A percentile compares a stretch with the other conserved stretches of the same genome.
Evolutionary conservation across 1,140 invertebrate species (phyloP).

Genomic region (Protaetia brevitarsis): DNA sequence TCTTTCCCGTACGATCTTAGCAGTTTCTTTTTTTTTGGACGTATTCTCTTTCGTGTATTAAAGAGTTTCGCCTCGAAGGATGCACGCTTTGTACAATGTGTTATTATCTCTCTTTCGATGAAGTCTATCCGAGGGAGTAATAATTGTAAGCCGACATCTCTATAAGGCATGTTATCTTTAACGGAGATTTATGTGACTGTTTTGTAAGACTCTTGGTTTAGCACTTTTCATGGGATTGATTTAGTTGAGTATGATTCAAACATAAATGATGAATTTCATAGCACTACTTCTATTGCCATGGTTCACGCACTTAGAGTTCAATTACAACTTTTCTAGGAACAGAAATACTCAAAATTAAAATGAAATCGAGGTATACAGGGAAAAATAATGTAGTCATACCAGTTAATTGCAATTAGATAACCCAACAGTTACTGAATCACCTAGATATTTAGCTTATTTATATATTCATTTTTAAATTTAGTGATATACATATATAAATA

Average conservation of each 20-base stretch:
- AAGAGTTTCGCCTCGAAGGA: constrained; percentile 25
- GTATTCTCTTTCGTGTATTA: constrained; percentile 13
- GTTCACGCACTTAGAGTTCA: no score
- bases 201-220: not conserved
- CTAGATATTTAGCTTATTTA: no score
- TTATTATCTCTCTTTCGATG: constrained; percentile 32
- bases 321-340: no score
- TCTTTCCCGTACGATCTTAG: not conserved
- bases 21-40: constrained; percentile 5
- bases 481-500: no score
- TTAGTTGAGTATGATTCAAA: constrained; percentile 6
- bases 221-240: not conserved
- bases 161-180: constrained; percentile 33
- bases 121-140: constrained; percentile 25
- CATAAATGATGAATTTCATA: constrained; percentile 1
- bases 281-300: no score
- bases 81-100: constrained; percentile 21
- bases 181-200: constrained; percentile 31
- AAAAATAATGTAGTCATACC: no score
- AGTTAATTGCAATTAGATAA: no score
- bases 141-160: constrained; percentile 21
- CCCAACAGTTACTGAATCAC: no score
- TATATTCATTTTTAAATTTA: no score
- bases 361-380: no score
- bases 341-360: no score